Evolutionary conservation across 2,797 vertebrate genomes (phyloP).

Genomic region (Picus viridis): DNA sequence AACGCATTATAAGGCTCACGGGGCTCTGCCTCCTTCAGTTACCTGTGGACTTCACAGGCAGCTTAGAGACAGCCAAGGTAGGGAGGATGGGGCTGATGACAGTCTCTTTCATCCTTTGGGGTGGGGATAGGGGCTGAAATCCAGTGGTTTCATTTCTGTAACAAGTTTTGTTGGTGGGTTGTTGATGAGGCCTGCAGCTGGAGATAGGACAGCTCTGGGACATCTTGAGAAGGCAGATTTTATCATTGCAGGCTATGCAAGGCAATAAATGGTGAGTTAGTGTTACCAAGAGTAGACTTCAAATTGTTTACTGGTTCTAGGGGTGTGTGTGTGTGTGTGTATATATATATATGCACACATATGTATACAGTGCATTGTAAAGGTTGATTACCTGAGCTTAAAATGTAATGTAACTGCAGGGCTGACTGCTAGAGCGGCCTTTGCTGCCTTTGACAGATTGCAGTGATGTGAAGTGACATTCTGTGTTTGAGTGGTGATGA

Average conservation of each 20-base stretch:
- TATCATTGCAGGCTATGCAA: conserved; percentile 9
- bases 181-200: not conserved
- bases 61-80: not conserved
- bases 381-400: not conserved
- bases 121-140: not conserved
- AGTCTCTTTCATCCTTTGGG: not conserved
- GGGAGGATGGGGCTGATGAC: not conserved
- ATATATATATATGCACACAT: accelerated
- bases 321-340: not conserved
- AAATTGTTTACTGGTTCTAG: not conserved
- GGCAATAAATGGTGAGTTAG: conserved; percentile 44
- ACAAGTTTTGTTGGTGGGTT: not conserved
- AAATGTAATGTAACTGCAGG: not conserved
- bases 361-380: not conserved
- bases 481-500: not conserved
- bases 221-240: not conserved
- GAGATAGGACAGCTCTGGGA: not conserved
- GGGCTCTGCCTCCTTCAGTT: not conserved
- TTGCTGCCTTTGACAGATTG: not conserved
- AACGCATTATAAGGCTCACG: not conserved
- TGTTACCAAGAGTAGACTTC: not conserved
- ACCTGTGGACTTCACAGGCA: not conserved
- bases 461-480: not conserved
- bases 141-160: not conserved
- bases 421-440: not conserved